A percentile compares a stretch with the other conserved stretches of the same genome.
Evolutionary conservation across 2,888 invertebrate genomes (phyloP).

Genomic region (Oxystoma pomonae): DNA sequence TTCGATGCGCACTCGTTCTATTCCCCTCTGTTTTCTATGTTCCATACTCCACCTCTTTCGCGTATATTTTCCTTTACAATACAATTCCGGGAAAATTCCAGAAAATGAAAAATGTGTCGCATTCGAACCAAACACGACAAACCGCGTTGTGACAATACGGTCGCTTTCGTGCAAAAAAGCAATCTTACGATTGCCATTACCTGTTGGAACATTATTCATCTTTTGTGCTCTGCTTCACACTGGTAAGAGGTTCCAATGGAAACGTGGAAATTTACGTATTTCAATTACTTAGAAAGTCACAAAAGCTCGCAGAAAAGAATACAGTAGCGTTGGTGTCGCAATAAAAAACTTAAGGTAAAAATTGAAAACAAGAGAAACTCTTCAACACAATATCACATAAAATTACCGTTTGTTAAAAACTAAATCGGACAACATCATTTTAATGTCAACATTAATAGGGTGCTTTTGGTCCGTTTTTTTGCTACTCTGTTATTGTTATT

Average conservation of each 20-base stretch:
- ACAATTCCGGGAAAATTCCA: not conserved
- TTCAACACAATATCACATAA: too few species aligned
- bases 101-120: slow-evolving; percentile 2
- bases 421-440: too few species aligned
- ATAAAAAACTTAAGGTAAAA: too few species aligned
- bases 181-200: slow-evolving; percentile 3
- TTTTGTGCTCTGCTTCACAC: not conserved
- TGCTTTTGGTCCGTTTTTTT: too few species aligned
- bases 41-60: not conserved
- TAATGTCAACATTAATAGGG: too few species aligned
- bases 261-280: not conserved
- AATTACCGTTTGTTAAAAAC: too few species aligned
- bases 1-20: too few species aligned
- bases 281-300: not conserved
- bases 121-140: not conserved
- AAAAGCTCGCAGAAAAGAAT: not conserved
- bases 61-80: not conserved
- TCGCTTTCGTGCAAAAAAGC: not conserved
- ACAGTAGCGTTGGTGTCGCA: not conserved
- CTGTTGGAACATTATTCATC: slow-evolving; percentile 2
- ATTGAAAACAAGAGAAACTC: too few species aligned
- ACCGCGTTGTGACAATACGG: not conserved
- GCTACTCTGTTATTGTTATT: too few species aligned
- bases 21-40: too few species aligned
- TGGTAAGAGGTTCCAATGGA: not conserved